Conservation (phyloP, 2,888 invertebrate genomes). For the Nomada goodeniana region DNA sequence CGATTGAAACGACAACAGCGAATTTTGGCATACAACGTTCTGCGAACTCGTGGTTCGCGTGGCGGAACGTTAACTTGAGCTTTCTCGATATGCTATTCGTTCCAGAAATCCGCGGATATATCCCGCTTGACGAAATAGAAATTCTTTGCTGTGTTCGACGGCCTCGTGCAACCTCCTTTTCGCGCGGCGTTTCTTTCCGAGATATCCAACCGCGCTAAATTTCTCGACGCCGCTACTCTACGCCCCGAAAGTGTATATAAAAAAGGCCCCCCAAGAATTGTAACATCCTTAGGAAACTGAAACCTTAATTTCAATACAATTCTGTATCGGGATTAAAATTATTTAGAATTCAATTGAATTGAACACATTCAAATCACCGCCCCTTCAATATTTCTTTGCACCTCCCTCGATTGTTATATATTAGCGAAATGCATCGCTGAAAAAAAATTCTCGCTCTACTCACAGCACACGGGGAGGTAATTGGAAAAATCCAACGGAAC, state of each 20-base stretch:
- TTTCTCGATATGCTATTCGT: background rate
- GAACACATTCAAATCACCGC: no score
- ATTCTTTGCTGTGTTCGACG: background rate
- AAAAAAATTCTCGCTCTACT: background rate
- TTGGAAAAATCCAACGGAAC: background rate
- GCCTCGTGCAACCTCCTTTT: background rate
- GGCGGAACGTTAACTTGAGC: background rate
- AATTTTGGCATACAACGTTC: background rate
- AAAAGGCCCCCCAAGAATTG: no score
- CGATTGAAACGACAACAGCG: conserved; percentile 5
- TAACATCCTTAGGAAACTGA: no score
- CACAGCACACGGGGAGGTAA: background rate
- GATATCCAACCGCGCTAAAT: no score
- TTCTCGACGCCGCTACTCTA: no score
- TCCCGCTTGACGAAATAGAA: background rate
- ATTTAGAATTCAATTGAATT: no score
- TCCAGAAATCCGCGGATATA: background rate
- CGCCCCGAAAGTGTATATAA: no score
- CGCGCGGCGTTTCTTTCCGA: no score
- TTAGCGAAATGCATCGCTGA: background rate
- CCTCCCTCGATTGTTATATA: background rate
- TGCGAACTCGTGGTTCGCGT: background rate
- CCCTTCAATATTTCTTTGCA: no score
- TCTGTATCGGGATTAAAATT: no score
- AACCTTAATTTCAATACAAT: no score